Evolutionary conservation across 2,113 vertebrate genomes (phyloP).

Genomic region (Boulengeromyrus knoepffleri): DNA sequence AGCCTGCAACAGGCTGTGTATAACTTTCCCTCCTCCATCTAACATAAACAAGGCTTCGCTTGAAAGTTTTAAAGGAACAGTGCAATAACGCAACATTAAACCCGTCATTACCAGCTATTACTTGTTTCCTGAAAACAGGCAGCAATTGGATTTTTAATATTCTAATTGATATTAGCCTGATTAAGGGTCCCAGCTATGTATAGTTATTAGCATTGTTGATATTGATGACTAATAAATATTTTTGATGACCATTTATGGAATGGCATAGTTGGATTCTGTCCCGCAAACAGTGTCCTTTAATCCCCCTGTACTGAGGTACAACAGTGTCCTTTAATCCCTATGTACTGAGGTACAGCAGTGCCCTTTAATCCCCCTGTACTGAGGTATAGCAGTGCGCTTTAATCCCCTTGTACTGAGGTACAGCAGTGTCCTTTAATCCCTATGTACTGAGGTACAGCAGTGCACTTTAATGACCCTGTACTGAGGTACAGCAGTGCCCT

Average conservation of each 20-base stretch:
- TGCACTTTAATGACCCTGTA: not conserved
- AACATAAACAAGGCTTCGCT: not conserved
- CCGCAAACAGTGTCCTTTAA: not conserved
- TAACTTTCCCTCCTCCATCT: not conserved
- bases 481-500: not conserved
- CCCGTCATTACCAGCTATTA: not conserved
- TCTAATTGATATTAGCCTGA: not conserved
- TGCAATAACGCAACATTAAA: not conserved
- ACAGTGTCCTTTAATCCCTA: too few species aligned
- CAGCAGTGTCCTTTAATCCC: not conserved
- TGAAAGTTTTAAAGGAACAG: not conserved
- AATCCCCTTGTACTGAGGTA: not conserved
- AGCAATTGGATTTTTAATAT: not conserved
- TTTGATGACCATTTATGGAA: not conserved
- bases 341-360: not conserved
- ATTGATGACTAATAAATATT: not conserved
- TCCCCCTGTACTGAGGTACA: not conserved
- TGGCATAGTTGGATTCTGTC: not conserved
- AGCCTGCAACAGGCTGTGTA: not conserved
- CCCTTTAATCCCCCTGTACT: not conserved
- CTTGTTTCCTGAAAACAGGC: not conserved
- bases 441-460: not conserved
- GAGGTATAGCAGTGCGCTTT: not conserved
- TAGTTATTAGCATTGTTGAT: not conserved
- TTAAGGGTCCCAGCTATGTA: not conserved